Base-by-base conservation (phyloP, 2,113 vertebrate genomes). In the Brachirus orientalis region DNA sequence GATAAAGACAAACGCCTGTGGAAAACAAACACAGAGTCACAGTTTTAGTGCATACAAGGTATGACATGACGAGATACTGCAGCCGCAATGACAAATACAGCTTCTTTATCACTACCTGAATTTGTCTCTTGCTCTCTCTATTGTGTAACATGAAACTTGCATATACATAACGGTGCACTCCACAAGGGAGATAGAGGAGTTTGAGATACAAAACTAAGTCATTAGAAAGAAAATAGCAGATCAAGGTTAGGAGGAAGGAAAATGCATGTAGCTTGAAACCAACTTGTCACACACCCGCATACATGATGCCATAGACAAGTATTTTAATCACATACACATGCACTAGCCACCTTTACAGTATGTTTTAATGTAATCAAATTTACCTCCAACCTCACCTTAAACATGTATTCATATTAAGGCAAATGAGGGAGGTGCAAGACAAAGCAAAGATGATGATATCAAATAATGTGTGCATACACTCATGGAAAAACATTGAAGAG, bases 141-240 rank as follows among this genome's bases (percentile, higher is more conserved):
- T 18, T 69, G 77, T 69, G 55, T 67, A 62, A 85, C 81, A 79
- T 50, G 68, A 72, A 82, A 77, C 64, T 60, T n/a, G 80, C 58
- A 78, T 52, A 57, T 72, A 80, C 82, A 78, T 35, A 60, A 67
- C 46, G 62, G 56, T 22, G 51, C 62, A 7, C 0, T 33, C 68
- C 84, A 77, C 80, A 3, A 46, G 83, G 80, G 77, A 64, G 48
- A 59, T 41, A 13, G 40, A 20, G 18, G 47, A 52, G 50, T 14
- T 58, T 9, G 57, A 69, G 68, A 84, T 65, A 40, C n/a, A 1
- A 10, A 13, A 33, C 36, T 37, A 51, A 37, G 48, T 75, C 17
- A 40, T 56, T 36, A 54, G 75, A 75, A 68, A 64, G 46, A 50
- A 48, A 33, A 18, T 28, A 64, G 53, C 1, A 17, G 58, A 80